These are phyloP conservation scores for Clunio marinus DNA, from an alignment of 2,888 invertebrate genomes.

Conservation along the genomic window DNA sequence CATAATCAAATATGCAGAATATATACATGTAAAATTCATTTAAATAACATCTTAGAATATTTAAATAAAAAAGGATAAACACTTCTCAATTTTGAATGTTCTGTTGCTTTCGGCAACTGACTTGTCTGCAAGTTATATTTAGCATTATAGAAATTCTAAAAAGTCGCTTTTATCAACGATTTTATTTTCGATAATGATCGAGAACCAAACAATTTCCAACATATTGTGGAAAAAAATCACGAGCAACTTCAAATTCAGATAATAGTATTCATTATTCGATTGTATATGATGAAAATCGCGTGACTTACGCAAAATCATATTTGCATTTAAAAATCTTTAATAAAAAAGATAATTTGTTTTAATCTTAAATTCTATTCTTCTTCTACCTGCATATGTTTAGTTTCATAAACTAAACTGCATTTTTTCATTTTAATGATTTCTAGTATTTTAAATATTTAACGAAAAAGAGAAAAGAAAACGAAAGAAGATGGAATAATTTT, in stretches of 20 bases:
- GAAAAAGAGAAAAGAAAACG: neutral
- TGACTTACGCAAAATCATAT: constrained; percentile 37
- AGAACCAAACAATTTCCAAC: neutral
- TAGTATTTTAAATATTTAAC: too few species aligned
- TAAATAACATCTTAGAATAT: constrained; percentile 38
- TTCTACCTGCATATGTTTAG: too few species aligned
- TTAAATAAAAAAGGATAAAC: constrained; percentile 16
- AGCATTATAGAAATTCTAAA: too few species aligned
- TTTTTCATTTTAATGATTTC: too few species aligned
- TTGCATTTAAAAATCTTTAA: too few species aligned
- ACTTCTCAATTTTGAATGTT: constrained; percentile 28
- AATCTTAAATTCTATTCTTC: too few species aligned
- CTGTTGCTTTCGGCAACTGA: constrained; percentile 31
- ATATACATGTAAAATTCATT: constrained; percentile 39
- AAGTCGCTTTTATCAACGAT: constrained; percentile 29
- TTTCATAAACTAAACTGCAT: too few species aligned
- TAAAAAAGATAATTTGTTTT: too few species aligned
- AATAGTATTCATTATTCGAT: neutral
- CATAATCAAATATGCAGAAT: constrained; percentile 38
- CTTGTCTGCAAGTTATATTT: constrained; percentile 38
- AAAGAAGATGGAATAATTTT: neutral
- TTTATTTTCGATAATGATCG: constrained; percentile 37
- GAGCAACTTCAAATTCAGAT: neutral
- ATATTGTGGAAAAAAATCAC: neutral
- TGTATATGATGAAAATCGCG: constrained; percentile 26